Evolutionary conservation across 92 coral and sea anemone genomes (phyloP), one percentile per base, ranked within the genome.

Genomic region (Porites cylindrica): DNA sequence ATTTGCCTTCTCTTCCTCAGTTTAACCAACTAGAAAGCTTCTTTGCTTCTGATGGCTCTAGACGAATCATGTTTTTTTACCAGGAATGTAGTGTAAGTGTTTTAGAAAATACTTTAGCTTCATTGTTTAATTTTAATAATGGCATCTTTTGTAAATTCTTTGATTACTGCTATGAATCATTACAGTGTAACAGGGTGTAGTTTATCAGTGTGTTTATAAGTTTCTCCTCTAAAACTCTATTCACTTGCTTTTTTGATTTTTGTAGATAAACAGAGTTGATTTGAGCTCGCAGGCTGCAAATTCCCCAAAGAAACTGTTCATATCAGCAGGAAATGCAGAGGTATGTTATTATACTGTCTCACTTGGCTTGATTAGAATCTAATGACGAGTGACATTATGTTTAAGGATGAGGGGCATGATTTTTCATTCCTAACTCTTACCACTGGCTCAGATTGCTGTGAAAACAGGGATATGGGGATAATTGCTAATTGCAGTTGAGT

Each of bases 271-370:
- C 84, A 88, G 99, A 88, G 84, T 96, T 29, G 99, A 97, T 85
- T 91, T 96, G 1, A 87, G 95, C 38, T 84, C 96, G 24, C 99
- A 97, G 75, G 96, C 96, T 68, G 97, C 98, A 26, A 95, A 97
- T 70, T 93, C 97, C 10, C 94, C 94, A 21, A 97, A 94, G 85
- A 97, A 97, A 79, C 93, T 97, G 12, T 97, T 97, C 61, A 92
- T 97, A 43, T 89, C 97, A 38, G 91, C 88, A 88, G 94, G 99
- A 8, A 96, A 82, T 68, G 75, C 90, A 54, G 98, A 95, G 98
- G 99, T 97, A 85, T 51, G 9, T 10, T 14, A 54, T 54, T 54
- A 9, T 56, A 14, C 16, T 10, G 16, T 14, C 61, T 56, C 13
- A 14, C 11, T 10, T 8, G 61, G 16, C 14, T 13, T 54, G 14